Conservation (phyloP, 2,888 invertebrate species). For the Malachius bipustulatus region DNA sequence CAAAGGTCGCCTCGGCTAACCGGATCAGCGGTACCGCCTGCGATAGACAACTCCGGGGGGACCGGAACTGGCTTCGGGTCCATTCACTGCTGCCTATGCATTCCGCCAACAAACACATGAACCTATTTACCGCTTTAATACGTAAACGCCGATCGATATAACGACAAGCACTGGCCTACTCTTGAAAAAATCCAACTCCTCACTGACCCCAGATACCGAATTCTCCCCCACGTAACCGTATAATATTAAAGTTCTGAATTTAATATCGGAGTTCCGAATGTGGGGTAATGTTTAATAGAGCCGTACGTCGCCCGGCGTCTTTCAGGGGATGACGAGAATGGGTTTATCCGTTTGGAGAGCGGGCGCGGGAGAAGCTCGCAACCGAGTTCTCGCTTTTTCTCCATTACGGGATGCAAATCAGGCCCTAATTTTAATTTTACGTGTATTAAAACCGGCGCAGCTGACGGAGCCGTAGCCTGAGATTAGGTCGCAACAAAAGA, state of each 20-base stretch:
- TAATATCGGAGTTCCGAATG: slow-evolving; percentile 21
- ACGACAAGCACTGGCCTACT: too few relatives aligned
- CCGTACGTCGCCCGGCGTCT: background rate
- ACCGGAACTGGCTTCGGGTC: too few relatives aligned
- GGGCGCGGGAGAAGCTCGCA: slow-evolving; percentile 15
- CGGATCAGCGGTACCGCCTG: too few relatives aligned
- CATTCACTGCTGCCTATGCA: too few relatives aligned
- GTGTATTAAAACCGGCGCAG: slow-evolving; percentile 46
- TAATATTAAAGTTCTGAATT: slow-evolving; percentile 24
- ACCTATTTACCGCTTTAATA: too few relatives aligned
- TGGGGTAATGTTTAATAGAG: slow-evolving; percentile 2
- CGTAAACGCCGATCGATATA: too few relatives aligned
- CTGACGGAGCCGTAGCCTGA: slow-evolving; percentile 39
- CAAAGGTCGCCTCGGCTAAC: too few relatives aligned
- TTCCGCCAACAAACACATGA: too few relatives aligned
- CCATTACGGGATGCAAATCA: slow-evolving; percentile 48
- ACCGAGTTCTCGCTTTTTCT: slow-evolving; percentile 34
- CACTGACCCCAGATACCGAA: too few relatives aligned
- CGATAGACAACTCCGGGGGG: too few relatives aligned
- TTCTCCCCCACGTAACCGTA: too few relatives aligned
- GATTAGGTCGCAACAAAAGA: slow-evolving; percentile 36
- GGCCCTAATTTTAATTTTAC: slow-evolving; percentile 49
- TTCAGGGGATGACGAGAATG: background rate
- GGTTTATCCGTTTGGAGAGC: slow-evolving; percentile 5
- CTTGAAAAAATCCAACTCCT: too few relatives aligned